Conservation (phyloP, 2,113 vertebrate genomes). For the Prinia subflava region DNA sequence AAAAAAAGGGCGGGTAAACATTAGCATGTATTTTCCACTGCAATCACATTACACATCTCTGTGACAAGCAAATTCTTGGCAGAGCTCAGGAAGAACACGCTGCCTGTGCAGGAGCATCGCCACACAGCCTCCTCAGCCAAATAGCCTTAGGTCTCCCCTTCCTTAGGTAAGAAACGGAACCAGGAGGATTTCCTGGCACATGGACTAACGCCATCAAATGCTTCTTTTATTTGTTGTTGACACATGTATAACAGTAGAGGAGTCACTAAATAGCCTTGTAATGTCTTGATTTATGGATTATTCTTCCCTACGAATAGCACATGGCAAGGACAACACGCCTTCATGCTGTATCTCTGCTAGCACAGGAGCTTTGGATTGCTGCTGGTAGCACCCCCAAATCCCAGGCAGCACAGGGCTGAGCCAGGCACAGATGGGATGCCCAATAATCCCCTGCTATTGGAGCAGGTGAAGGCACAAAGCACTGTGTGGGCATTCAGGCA, state of each 20-base stretch:
- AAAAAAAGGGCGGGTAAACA: neutral
- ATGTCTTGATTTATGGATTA: conserved; percentile 59
- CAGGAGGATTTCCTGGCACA: conserved; percentile 60
- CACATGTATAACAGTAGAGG: conserved; percentile 42
- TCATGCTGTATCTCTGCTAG: neutral
- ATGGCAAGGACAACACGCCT: neutral
- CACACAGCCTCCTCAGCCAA: conserved; percentile 47
- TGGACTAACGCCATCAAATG: conserved; percentile 37
- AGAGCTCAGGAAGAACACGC: neutral
- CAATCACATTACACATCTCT: conserved; percentile 12
- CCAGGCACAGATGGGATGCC: neutral
- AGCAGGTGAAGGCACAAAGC: neutral
- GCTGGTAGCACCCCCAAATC: neutral
- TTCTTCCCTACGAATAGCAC: neutral
- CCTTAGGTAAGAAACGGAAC: conserved; percentile 39
- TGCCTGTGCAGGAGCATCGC: conserved; percentile 46
- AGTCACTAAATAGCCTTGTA: conserved; percentile 59
- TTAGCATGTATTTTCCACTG: conserved; percentile 22
- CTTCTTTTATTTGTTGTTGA: conserved; percentile 61
- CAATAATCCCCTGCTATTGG: accelerated
- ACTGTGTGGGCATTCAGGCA: accelerated
- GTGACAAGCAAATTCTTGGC: conserved; percentile 49
- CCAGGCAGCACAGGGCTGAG: neutral
- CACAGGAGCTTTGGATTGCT: neutral
- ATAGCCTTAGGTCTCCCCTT: conserved; percentile 53